A percentile compares a stretch with the other conserved stretches of the same genome.
Evolutionary conservation across 2,797 vertebrate species (phyloP).

Genomic region (Thripadectes ignobilis): DNA sequence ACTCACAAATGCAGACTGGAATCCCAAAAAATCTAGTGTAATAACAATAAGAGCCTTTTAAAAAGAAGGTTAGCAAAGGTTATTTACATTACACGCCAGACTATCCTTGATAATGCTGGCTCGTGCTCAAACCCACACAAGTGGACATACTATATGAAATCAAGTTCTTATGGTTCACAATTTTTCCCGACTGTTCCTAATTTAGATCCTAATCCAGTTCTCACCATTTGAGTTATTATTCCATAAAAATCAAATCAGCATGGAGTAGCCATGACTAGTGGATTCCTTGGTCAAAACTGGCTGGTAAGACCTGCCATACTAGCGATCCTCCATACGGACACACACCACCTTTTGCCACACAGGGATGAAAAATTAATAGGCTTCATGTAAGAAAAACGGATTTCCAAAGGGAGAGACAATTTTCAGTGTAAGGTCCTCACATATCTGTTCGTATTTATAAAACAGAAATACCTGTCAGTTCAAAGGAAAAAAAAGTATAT

Average conservation of each 20-base stretch:
- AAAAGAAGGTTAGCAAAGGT: neutral
- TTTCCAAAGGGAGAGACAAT: neutral
- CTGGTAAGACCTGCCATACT: neutral
- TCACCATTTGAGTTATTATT: neutral
- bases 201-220: neutral
- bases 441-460: neutral
- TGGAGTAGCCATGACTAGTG: neutral
- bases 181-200: neutral
- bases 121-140: neutral
- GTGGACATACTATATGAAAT: neutral
- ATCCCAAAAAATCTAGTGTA: neutral
- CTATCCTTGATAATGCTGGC: neutral
- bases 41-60: neutral
- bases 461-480: neutral
- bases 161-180: neutral
- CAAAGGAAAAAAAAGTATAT: neutral
- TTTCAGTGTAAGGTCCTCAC: neutral
- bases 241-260: neutral
- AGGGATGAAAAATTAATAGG: fast-evolving
- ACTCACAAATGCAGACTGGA: neutral
- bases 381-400: neutral
- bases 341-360: neutral
- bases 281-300: neutral
- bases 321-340: neutral
- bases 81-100: neutral